A percentile compares a stretch with the other conserved stretches of the same genome.
These are phyloP conservation scores for Bombycilla garrulus DNA, from an alignment of 2,113 vertebrate species.

Conservation along the genomic window DNA sequence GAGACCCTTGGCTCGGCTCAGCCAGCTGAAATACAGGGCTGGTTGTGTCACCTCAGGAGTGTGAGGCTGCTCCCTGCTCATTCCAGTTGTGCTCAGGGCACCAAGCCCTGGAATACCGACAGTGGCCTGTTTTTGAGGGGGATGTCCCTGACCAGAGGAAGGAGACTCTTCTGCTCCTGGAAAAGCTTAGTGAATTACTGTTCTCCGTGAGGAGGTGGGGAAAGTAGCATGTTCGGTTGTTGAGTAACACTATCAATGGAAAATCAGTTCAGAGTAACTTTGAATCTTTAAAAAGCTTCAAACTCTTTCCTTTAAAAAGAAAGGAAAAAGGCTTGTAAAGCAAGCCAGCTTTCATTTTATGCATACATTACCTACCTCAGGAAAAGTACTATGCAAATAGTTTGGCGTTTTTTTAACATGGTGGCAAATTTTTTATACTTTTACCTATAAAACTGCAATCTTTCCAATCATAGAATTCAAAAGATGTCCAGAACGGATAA, in stretches of 20 bases:
- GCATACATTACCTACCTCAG: accelerated
- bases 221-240: background rate
- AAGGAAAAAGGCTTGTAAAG: background rate
- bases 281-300: too few species aligned
- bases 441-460: background rate
- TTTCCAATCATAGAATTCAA: background rate
- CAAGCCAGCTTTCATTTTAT: background rate
- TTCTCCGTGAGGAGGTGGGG: background rate
- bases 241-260: background rate
- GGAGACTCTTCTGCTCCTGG: background rate
- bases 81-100: background rate
- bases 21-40: background rate
- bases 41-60: background rate
- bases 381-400: background rate
- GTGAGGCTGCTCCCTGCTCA: background rate
- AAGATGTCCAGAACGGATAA: background rate
- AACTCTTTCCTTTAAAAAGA: too few species aligned
- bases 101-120: background rate
- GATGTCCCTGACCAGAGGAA: background rate
- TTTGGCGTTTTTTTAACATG: background rate
- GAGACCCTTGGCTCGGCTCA: background rate
- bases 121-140: background rate
- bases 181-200: background rate
- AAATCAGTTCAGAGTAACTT: background rate
- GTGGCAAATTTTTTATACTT: background rate